These are phyloP conservation scores for Yponomeuta plumbellus DNA, from an alignment of 2,888 invertebrate genomes.

Conservation along the genomic window DNA sequence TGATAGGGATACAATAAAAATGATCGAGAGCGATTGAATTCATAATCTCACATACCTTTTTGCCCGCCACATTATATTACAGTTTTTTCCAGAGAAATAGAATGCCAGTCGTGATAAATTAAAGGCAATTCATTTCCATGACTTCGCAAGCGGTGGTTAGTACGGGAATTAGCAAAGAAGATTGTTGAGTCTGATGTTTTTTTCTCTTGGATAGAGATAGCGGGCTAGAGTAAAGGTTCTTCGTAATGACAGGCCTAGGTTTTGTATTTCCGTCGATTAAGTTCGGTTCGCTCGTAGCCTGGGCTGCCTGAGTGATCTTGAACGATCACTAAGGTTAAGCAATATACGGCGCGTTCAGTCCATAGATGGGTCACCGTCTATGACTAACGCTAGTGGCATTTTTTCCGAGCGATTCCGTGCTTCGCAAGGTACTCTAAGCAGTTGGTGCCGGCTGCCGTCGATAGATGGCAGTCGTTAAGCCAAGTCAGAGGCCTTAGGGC, in stretches of 20 bases:
- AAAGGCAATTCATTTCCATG: not conserved
- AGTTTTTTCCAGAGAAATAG: not conserved
- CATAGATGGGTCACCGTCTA: no score
- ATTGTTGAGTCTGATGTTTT: not conserved
- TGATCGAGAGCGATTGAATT: not conserved
- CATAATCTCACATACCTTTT: not conserved
- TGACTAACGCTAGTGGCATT: no score
- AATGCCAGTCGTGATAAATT: not conserved
- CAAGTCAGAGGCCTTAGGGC: no score
- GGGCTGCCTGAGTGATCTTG: no score
- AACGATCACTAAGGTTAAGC: no score
- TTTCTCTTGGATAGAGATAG: not conserved
- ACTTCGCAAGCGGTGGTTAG: not conserved
- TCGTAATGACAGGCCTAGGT: not conserved
- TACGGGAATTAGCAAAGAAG: not conserved
- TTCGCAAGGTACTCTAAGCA: no score
- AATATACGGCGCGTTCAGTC: no score
- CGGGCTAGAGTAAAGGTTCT: not conserved
- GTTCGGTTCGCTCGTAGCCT: not conserved
- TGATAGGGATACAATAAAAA: not conserved
- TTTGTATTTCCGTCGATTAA: conserved; percentile 1
- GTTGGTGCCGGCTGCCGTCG: no score
- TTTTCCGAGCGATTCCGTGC: no score
- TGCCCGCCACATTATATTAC: not conserved
- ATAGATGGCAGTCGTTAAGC: no score